Base-by-base conservation (phyloP, 2,113 vertebrate genomes). In the Cavia porcellus region DNA sequence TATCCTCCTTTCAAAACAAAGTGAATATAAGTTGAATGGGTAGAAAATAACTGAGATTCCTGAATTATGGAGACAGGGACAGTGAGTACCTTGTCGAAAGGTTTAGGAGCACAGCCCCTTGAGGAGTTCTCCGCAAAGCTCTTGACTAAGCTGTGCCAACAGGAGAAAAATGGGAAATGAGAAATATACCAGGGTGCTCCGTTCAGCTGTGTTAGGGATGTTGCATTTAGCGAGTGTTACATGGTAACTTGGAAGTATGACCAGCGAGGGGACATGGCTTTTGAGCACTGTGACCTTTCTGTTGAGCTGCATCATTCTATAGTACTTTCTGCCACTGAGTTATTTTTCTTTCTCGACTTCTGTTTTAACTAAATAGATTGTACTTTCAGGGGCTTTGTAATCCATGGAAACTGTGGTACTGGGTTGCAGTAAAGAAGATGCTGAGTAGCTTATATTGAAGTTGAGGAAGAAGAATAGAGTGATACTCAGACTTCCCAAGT, bases 91-190 rank as follows among this genome's bases (percentile, higher is more conserved):
- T 12, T 35, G 5, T 7, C 83, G 0, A 9, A 17, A 82, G 1
- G 17, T 3, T 35, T 15, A 28, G 30, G 25, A 80, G 7, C 24
- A 22, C 35, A 6, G 0, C 0, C 2, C 32, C 2, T 0, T 22
- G 20, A 35, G 72, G 66, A 24, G 38, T 25, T 57, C 9, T 30
- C 7, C 6, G 55, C 45, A 59, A 24, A 87, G 17, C 52, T 28
- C 0, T 0, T 24, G n/a, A 47, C 45, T 19, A 64, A 6, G 24
- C 8, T 20, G 6, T 17, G 19, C 38, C 19, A 68, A 52, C 12
- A 72, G 24, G 30, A 47, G 45, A 25, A n/a, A 32, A 32, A 25
- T 25, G 38, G 25, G 38, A 25, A 1, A 3, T 6, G 12, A 28
- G 68, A 24, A 42, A 32, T 7, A 25, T 32, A 8, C 28, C 28